Conservation (phyloP, 2,797 vertebrate genomes). For the Manis pentadactyla region DNA sequence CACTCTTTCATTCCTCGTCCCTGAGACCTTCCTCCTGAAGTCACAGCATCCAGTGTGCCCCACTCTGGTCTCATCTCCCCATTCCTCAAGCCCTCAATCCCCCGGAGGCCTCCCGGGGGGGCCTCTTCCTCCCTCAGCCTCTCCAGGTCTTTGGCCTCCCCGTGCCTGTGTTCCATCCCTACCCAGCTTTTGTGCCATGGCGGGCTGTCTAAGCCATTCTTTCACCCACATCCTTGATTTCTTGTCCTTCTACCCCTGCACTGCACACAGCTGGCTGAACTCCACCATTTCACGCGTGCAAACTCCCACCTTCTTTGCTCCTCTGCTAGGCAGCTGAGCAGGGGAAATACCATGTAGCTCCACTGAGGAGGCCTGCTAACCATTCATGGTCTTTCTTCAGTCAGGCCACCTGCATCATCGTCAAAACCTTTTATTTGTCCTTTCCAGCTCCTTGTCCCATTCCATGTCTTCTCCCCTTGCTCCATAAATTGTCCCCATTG, state of each 20-base stretch:
- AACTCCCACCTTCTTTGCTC: background rate
- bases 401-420: background rate
- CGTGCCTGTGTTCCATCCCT: background rate
- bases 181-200: background rate
- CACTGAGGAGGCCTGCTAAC: background rate
- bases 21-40: background rate
- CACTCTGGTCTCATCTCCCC: no score
- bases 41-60: background rate
- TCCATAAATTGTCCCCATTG: no score
- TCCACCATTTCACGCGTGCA: fast-evolving
- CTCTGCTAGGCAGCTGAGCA: background rate
- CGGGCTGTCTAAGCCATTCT: background rate
- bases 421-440: background rate
- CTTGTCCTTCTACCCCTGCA: fast-evolving
- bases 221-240: background rate
- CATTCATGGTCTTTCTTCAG: background rate
- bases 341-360: background rate
- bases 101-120: background rate
- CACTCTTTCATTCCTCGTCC: background rate
- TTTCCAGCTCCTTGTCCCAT: background rate
- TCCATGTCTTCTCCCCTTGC: background rate
- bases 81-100: background rate
- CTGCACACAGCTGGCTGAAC: background rate
- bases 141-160: background rate
- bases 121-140: background rate